Evolutionary conservation across 2,888 invertebrate genomes (phyloP), one percentile per base, ranked within the genome.

Genomic region (Drosophila maculinotata): DNA sequence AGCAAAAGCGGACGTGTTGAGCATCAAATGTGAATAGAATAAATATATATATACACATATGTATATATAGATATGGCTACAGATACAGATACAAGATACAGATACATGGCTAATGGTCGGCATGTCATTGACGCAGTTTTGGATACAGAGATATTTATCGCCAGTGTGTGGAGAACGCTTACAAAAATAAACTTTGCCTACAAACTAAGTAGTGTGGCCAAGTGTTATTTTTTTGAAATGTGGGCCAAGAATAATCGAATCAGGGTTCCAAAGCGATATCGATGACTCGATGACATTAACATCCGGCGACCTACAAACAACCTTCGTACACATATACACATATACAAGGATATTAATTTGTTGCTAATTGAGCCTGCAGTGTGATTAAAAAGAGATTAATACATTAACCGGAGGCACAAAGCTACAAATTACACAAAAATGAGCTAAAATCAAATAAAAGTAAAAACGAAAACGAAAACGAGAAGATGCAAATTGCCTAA

Each of bases 291-390:
- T 42, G 66, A 76, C 65, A 47, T 51, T 25, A 69, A 60, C 82
- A 76, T 85, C 76, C 86, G 83, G 39, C 70, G 84, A 81, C 81
- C 81, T 81, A 83, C 71, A 83, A 77, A 36, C 45, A 77, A 86
- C 87, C 87, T 81, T 77, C 60, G 47, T n/a, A 36, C 17, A 12
- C 31, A n/a, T 25, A 39, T 39, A 41, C 23, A 48, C 20, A 12
- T 36, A 54, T 33, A 45, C 44, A 60, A 79, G 79, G 79, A 79
- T 76, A 72, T 69, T 57, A 47, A 59, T 48, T 25, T 20, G 38
- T 53, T 48, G 42, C 54, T 57, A 73, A 69, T 65, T 63, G 62
- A 20, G 35, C n/a, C 26, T 42, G 53, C 36, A 39, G 26, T 62
- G 54, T 15, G 60, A 83, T 80, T 83, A 80, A 80, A 78, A 78